Evolutionary conservation across 2,113 vertebrate genomes (phyloP), one percentile per base, ranked within the genome.

Genomic region (Misgurnus mizolepis): DNA sequence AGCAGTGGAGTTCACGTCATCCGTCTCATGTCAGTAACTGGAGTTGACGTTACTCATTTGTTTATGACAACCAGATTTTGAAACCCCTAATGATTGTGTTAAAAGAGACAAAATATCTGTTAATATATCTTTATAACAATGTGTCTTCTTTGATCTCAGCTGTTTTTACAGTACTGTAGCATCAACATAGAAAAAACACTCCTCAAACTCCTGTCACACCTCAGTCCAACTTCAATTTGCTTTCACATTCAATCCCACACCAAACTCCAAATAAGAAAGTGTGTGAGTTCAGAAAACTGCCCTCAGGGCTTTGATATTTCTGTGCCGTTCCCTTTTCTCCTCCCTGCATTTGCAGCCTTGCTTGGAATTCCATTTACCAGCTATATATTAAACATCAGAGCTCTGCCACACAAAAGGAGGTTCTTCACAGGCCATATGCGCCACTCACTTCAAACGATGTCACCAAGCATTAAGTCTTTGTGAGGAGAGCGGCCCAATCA

Each of bases 211-310:
- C 65, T 34, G 45, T 27, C 49, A 58, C 69, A 66, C 58, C 75
- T 40, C 18, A 41, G 11, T 58, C 56, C 67, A 81, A 65, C 71
- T 67, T 58, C 80, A 86, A 84, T 81, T 83, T 84, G 81, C 67
- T 74, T 50, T 62, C 68, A 58, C 76, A 76, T 81, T 83, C 67
- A 76, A 65, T 82, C 64, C 58, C 45, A 34, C 67, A 82, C 73
- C 71, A 67, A 58, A 68, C 53, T 68, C 60, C 60, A 71, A 79
- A 85, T 64, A 85, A 78, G 39, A 76, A 43, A 66, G 64, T 62
- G 62, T 49, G 68, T 74, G 61, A 75, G 78, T 50, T 78, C 69
- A 76, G 67, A 80, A 34, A 41, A 43, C 68, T 18, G 45, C 76
- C 79, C 76, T 61, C 1, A 39, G 61, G 83, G 76, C 15, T 80